These are phyloP conservation scores for Morinoia aosen DNA, from an alignment of 2,888 invertebrate species.

Conservation along the genomic window DNA sequence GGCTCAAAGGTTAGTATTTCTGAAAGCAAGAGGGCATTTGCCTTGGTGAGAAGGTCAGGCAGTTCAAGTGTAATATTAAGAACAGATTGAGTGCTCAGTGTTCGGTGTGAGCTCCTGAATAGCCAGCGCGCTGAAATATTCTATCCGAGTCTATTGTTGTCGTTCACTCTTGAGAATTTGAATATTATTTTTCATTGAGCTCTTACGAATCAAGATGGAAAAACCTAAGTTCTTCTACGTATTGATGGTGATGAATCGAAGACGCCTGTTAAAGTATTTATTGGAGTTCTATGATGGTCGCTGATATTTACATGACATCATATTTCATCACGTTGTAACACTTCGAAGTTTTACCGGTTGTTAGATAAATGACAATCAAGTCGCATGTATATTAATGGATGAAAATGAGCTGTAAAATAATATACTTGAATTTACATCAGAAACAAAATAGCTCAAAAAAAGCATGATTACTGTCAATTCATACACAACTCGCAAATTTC, in stretches of 20 bases:
- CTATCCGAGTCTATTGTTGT: background rate
- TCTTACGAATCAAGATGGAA: background rate
- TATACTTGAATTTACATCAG: no score
- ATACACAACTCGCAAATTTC: no score
- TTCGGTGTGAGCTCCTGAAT: background rate
- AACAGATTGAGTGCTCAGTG: background rate
- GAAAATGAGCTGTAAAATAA: no score
- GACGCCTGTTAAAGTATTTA: background rate
- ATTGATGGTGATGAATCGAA: background rate
- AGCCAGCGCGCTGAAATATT: background rate
- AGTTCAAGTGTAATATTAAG: conserved; percentile 45
- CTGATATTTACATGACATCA: background rate
- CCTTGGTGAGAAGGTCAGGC: conserved; percentile 25
- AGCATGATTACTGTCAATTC: no score
- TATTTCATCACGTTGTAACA: background rate
- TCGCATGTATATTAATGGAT: no score
- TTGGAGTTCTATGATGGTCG: background rate
- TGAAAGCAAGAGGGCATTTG: background rate
- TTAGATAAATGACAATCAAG: background rate
- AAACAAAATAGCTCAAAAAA: no score
- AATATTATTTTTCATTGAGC: background rate
- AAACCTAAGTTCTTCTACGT: background rate
- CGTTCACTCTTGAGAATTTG: no score
- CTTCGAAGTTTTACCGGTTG: background rate
- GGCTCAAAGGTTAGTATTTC: background rate